Base-by-base conservation (phyloP, 2,888 invertebrate species). In the Drosophila emarginata region DNA sequence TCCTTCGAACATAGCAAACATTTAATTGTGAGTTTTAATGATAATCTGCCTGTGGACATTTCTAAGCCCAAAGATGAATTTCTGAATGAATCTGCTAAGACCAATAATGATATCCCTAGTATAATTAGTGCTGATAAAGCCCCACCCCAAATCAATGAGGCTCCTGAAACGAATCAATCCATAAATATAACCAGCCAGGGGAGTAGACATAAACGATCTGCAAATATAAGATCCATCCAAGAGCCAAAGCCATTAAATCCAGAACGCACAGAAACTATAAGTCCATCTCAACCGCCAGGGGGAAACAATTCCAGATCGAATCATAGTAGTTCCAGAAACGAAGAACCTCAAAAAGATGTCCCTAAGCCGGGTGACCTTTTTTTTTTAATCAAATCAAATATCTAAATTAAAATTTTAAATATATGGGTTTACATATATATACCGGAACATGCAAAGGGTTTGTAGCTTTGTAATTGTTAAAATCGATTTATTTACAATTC, bases 401-500 rank as follows among this genome's bases (percentile, higher is more conserved):
- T 45, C 15, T 1, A 45, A 9, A 3, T 18, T 45, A 18, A 45
- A 18, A 2, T n/a, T 7, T 45, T 18, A 15, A 15, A 18, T 45
- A 11, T 45, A 15, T 37, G n/a, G n/a, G n/a, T n/a, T n/a, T n/a
- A n/a, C n/a, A 18, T 45, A 11, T 45, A 15, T 37, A 5, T 26
- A 1, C 26, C 3, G 6, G 5, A n/a, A n/a, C n/a, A n/a, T n/a
- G n/a, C 26, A 26, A 26, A 26, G 23, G 23, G 23, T 23, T 2
- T 23, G 4, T 23, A 23, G 2, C 23, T 23, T 2, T 23, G 23
- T 26, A 26, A 26, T 26, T 26, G 5, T 26, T 26, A 6, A 26
- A 26, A 26, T 45, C 45, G 45, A 12, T 52, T 52, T 52, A 52
- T 26, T 52, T 52, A 26, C 61, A 61, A 64, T 71, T 78, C 66